These are phyloP conservation scores for Lycaena phlaeas DNA, from an alignment of 2,888 invertebrate species.

Conservation along the genomic window DNA sequence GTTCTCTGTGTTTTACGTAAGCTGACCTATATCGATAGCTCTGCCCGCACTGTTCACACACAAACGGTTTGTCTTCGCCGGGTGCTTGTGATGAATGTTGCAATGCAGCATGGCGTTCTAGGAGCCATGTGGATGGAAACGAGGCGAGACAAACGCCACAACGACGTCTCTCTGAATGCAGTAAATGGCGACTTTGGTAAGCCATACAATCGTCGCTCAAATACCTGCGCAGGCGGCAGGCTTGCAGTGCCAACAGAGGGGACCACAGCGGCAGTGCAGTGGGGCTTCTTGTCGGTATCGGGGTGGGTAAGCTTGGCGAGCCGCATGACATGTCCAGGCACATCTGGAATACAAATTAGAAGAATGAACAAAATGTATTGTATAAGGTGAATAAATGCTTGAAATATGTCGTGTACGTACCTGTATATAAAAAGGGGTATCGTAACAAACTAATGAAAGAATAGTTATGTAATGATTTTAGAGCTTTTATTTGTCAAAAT, in stretches of 20 bases:
- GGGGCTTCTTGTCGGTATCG: slow-evolving; percentile 47
- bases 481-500: slow-evolving; percentile 87
- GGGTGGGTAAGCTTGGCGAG: slow-evolving; percentile 40
- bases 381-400: not conserved
- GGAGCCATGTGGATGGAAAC: slow-evolving; percentile 89
- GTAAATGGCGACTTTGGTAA: slow-evolving; percentile 48
- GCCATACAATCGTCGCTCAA: slow-evolving; percentile 67
- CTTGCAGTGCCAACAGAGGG: slow-evolving; percentile 60
- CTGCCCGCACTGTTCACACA: slow-evolving; percentile 93
- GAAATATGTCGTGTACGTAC: not conserved
- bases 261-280: slow-evolving; percentile 57
- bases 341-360: slow-evolving; percentile 43
- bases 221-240: slow-evolving; percentile 60
- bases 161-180: slow-evolving; percentile 67
- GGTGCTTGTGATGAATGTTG: slow-evolving; percentile 81
- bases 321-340: slow-evolving; percentile 59
- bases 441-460: slow-evolving; percentile 32
- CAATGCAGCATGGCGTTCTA: slow-evolving; percentile 88
- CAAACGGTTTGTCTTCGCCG: slow-evolving; percentile 89
- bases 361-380: not conserved
- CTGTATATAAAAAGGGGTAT: not conserved
- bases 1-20: slow-evolving; percentile 82
- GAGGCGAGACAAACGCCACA: slow-evolving; percentile 90
- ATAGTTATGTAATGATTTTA: slow-evolving; percentile 68
- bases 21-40: slow-evolving; percentile 91